These are phyloP conservation scores for Aradophagus sp. DNA, from an alignment of 1,140 invertebrate species.

Conservation along the genomic window DNA sequence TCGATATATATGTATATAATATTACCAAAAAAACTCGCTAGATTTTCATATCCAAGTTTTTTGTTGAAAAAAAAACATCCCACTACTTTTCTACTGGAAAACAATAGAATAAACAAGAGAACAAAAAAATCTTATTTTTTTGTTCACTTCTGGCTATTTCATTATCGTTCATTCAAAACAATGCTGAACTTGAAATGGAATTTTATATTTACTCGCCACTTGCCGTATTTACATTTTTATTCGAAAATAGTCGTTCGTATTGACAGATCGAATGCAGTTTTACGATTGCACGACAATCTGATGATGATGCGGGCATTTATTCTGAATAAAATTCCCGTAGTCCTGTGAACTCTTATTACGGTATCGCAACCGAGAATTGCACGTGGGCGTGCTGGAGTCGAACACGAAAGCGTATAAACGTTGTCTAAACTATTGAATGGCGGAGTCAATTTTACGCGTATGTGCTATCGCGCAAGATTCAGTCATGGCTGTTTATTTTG, in stretches of 20 bases:
- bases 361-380: slow-evolving; percentile 27
- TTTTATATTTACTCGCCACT: too few species aligned
- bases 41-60: too few species aligned
- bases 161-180: too few species aligned
- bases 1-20: too few species aligned
- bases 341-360: slow-evolving; percentile 14
- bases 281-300: slow-evolving; percentile 1
- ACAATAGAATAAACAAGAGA: too few species aligned
- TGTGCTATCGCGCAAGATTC: slow-evolving; percentile 33
- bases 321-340: slow-evolving; percentile 13
- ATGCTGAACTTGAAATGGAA: too few species aligned
- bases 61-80: too few species aligned
- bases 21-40: too few species aligned
- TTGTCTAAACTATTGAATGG: slow-evolving; percentile 38
- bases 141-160: too few species aligned
- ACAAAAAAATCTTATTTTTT: too few species aligned
- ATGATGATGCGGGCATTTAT: slow-evolving; percentile 13
- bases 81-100: too few species aligned
- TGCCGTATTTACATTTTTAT: slow-evolving; percentile 10
- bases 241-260: slow-evolving; percentile 1
- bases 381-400: slow-evolving; percentile 33
- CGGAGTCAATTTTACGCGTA: slow-evolving; percentile 45
- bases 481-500: slow-evolving; percentile 39
- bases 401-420: slow-evolving; percentile 28
- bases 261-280: slow-evolving; percentile 12